Percentiles rank a stretch among this genome's conserved stretches.
Conservation (phyloP, 2,888 invertebrate species). For the Latrodectus elegans region DNA sequence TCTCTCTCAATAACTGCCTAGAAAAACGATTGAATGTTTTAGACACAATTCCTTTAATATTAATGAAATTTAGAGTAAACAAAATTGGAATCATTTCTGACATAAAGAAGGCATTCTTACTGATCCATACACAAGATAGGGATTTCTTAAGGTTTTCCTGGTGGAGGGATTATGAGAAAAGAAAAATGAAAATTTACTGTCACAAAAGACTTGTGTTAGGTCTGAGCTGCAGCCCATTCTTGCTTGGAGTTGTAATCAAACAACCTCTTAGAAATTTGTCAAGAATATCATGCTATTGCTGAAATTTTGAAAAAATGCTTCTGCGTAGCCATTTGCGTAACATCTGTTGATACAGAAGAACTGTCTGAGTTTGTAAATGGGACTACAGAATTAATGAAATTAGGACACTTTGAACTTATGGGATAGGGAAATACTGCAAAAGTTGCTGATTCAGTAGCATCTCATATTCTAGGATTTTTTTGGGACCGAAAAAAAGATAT, state of each 20-base stretch:
- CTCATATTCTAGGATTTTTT: constrained; percentile 22
- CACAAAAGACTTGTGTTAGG: constrained; percentile 12
- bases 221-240: background rate
- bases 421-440: constrained; percentile 14
- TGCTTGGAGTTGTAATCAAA: constrained; percentile 2
- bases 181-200: background rate
- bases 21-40: background rate
- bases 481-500: constrained; percentile 9
- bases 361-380: background rate
- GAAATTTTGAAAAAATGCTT: constrained; percentile 12
- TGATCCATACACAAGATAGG: background rate
- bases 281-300: background rate
- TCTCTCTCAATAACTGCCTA: constrained; percentile 19
- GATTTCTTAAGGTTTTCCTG: background rate
- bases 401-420: constrained; percentile 1
- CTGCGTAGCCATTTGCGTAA: background rate
- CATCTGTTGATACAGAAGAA: constrained; percentile 8
- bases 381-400: constrained; percentile 15
- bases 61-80: background rate
- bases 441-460: constrained; percentile 7
- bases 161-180: background rate
- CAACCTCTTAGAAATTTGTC: background rate
- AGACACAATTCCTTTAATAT: constrained; percentile 15
- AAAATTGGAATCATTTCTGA: background rate
- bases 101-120: background rate